A percentile compares a stretch with the other conserved stretches of the same genome.
These are phyloP conservation scores for Aphaenogaster ashmeadi DNA, from an alignment of 1,140 invertebrate genomes.

Conservation along the genomic window DNA sequence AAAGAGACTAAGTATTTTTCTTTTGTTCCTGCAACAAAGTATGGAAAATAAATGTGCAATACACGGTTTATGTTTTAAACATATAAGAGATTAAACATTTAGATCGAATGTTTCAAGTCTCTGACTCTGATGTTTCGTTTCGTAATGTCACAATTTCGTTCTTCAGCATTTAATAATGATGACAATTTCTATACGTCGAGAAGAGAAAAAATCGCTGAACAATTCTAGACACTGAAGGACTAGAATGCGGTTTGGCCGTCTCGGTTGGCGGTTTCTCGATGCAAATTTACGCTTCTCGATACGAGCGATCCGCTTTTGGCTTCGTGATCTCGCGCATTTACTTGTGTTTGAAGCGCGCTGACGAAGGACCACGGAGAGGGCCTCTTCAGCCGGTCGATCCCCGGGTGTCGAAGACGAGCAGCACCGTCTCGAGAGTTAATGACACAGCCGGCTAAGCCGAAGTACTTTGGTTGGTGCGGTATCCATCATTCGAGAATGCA, in stretches of 20 bases:
- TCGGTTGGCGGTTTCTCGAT: conserved; percentile 17
- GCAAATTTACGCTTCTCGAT: conserved; percentile 29
- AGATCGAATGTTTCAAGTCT: neutral
- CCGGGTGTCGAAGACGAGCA: conserved; percentile 48
- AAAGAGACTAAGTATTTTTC: neutral
- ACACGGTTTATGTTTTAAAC: neutral
- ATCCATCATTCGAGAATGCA: conserved; percentile 46
- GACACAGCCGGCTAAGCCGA: conserved; percentile 49
- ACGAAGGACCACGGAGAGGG: conserved; percentile 6
- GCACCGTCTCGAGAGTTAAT: conserved; percentile 65
- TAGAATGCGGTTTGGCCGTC: neutral
- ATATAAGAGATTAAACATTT: neutral
- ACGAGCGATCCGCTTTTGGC: conserved; percentile 22
- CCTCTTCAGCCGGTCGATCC: conserved; percentile 44
- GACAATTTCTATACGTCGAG: neutral
- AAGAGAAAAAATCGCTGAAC: neutral
- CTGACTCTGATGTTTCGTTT: neutral
- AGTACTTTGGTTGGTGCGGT: conserved; percentile 20
- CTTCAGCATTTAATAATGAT: neutral
- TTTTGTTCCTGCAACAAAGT: neutral
- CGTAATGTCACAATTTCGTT: neutral
- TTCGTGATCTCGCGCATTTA: conserved; percentile 26
- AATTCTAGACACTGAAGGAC: neutral
- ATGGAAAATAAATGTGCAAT: neutral
- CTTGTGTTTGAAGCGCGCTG: conserved; percentile 45